These are phyloP conservation scores for Drosophila neocordata DNA, from an alignment of 1,140 invertebrate species.

Conservation along the genomic window DNA sequence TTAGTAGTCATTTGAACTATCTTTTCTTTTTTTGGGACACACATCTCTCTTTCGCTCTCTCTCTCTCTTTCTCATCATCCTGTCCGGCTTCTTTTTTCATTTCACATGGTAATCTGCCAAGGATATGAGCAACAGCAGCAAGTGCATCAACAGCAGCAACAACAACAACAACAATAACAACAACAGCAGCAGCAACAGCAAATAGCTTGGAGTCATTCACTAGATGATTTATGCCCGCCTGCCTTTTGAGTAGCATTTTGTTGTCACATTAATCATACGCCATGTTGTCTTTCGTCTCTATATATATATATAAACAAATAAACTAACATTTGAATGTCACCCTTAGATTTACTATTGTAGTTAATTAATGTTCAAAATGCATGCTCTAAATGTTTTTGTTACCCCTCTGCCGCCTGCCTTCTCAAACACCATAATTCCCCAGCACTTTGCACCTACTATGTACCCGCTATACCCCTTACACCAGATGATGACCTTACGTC, in stretches of 20 bases:
- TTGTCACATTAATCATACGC: constrained; percentile 73
- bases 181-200: constrained; percentile 20
- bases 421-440: no score
- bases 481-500: no score
- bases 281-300: constrained; percentile 39
- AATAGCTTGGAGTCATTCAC: constrained; percentile 24
- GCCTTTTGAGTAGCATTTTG: constrained; percentile 33
- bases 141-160: neutral
- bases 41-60: constrained; percentile 9
- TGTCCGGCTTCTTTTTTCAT: neutral
- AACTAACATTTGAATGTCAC: constrained; percentile 47
- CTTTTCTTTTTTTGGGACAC: constrained; percentile 11
- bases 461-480: no score
- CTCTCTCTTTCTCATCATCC: neutral
- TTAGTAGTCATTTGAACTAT: constrained; percentile 40
- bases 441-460: neutral
- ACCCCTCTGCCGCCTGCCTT: no score
- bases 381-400: constrained; percentile 26
- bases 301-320: neutral
- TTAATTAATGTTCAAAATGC: constrained; percentile 42
- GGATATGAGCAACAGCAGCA: constrained; percentile 36
- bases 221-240: constrained; percentile 41
- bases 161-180: no score
- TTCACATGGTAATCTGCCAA: constrained; percentile 54
- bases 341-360: constrained; percentile 18